Conservation (phyloP, 2,113 vertebrate genomes). For the Odontophorus gujanensis region DNA sequence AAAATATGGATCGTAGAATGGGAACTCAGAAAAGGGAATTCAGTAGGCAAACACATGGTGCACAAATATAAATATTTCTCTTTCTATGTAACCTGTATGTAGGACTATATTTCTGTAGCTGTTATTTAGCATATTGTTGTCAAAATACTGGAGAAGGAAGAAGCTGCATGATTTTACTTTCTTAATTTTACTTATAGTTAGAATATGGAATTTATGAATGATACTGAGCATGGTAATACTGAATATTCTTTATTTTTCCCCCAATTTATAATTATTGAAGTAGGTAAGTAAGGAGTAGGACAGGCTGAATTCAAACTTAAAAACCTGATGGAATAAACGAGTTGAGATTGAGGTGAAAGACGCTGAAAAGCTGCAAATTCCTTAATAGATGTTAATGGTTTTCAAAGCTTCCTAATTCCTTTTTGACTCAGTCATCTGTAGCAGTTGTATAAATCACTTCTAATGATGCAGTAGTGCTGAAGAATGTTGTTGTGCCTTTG, state of each 20-base stretch:
- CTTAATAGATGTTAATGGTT: neutral
- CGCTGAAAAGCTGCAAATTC: neutral
- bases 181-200: accelerated
- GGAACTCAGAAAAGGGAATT: neutral
- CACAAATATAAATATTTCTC: accelerated
- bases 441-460: constrained; percentile 23
- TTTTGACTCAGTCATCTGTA: constrained; percentile 24
- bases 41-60: neutral
- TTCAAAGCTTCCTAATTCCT: neutral
- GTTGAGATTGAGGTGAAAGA: neutral
- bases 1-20: neutral
- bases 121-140: neutral
- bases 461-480: neutral
- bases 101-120: accelerated
- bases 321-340: neutral
- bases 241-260: accelerated
- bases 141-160: neutral
- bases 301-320: neutral
- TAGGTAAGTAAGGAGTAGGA: neutral
- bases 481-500: neutral
- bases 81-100: accelerated
- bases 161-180: neutral
- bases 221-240: accelerated
- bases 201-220: neutral
- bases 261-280: neutral